Conservation (phyloP, 2,113 vertebrate genomes). For the Apodemus speciosus region DNA sequence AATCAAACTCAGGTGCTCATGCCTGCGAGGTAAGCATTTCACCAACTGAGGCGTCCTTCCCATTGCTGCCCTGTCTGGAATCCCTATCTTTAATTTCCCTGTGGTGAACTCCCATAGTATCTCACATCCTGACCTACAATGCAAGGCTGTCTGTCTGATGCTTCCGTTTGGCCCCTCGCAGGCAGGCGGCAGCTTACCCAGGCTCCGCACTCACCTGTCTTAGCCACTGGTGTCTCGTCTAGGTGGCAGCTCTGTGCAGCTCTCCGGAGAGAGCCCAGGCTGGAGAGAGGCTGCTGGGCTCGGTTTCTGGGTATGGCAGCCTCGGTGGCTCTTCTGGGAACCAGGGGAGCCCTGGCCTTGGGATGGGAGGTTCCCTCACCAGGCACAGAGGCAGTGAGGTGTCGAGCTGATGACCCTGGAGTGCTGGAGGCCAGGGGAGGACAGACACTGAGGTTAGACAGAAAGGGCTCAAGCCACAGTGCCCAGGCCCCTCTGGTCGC, state of each 20-base stretch:
- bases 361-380: accelerated
- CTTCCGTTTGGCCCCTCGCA: not conserved
- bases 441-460: accelerated
- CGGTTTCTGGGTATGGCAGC: not conserved
- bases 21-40: not conserved
- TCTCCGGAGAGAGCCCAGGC: not conserved
- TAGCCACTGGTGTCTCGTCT: conserved; percentile 63
- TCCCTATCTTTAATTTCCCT: not conserved
- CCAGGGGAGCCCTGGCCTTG: not conserved
- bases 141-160: not conserved
- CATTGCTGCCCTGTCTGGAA: not conserved
- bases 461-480: not conserved
- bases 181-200: not conserved
- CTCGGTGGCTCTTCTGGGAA: accelerated
- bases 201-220: accelerated
- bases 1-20: not conserved
- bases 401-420: not conserved
- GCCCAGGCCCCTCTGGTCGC: accelerated
- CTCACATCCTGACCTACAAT: not conserved
- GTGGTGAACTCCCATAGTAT: not conserved
- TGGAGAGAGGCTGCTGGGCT: not conserved
- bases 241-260: conserved; percentile 74
- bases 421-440: not conserved
- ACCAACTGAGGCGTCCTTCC: not conserved
- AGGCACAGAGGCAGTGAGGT: not conserved